Percentiles rank a stretch among this genome's conserved stretches.
These are phyloP conservation scores for Oreotrochilus melanogaster DNA, from an alignment of 2,113 vertebrate species.

Conservation along the genomic window DNA sequence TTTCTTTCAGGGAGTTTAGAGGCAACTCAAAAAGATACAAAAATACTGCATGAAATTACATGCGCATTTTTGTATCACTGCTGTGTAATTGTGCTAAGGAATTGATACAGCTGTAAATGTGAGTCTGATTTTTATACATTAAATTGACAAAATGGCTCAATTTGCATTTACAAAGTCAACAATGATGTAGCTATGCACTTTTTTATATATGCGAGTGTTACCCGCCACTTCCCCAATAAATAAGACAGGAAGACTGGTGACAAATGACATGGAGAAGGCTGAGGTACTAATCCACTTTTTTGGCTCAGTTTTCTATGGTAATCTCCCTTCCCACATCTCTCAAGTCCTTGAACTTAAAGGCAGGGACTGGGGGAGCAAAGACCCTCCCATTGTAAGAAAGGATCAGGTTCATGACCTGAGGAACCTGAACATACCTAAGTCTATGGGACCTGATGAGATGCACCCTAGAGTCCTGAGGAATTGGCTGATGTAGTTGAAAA, in stretches of 20 bases:
- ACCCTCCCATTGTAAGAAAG: neutral
- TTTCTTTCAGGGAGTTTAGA: constrained; percentile 34
- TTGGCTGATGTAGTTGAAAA: neutral
- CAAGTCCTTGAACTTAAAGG: neutral
- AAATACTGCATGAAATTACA: neutral
- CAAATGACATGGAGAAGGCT: neutral
- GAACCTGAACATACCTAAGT: neutral
- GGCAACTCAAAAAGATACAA: neutral
- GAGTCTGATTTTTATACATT: neutral
- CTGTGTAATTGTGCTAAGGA: neutral
- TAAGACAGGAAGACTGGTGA: neutral
- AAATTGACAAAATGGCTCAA: neutral
- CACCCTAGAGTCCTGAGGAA: neutral
- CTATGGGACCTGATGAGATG: neutral
- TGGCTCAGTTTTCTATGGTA: neutral
- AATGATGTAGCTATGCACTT: neutral
- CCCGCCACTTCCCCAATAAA: fast-evolving
- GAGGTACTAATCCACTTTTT: neutral
- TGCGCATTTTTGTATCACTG: neutral
- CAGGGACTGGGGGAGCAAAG: neutral
- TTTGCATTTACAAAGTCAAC: neutral
- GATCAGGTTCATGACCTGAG: neutral
- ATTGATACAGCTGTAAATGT: neutral
- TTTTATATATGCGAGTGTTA: neutral
- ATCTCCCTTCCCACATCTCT: neutral